Evolutionary conservation across 1,140 invertebrate species (phyloP), one percentile per base, ranked within the genome.

Genomic region (Drosophila carrolli): DNA sequence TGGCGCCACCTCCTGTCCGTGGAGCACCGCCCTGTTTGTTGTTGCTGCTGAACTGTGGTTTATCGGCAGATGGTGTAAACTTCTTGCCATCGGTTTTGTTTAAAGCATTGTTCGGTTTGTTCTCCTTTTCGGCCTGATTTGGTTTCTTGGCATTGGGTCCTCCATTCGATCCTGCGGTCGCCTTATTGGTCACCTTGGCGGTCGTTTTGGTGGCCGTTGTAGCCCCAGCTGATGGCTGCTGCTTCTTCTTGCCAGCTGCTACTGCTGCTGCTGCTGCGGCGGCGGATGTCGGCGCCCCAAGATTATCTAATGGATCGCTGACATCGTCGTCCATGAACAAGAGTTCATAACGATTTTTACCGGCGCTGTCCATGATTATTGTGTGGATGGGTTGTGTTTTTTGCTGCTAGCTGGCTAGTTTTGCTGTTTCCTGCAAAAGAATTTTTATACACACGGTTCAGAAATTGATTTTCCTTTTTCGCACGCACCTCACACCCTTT

Each of bases 271-370:
- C 55, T 41, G 78, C 47, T 29, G 66, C 66, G 37, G 75, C 71
- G 47, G 74, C 51, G 23, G 78, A 37, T 46, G 74, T 63, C 66
- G 97, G 96, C 92, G 96, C 97, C 84, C 95, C 96, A 91, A 97
- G 93, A 92, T 96, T 95, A 94, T 98, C 97, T 92, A 97, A 94
- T 75, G 97, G 97, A 95, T 98, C 97, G 92, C 95, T 94, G 92
- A 95, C 95, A 93, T 97, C 96, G 93, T 96, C 96, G 91, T 97
- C 96, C 92, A 95, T 94, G 92, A 98, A 95, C 93, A 98, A 97
- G 93, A 98, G 95, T 93, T 95, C 96, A 94, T 97, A 98, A 94
- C 98, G 96, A 94, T 99, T 99, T 90, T 97, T 98, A 95, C 98
- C 98, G 91, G 96, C 94, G 94, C 96, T 97, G 94, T 98, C 97